These are phyloP conservation scores for Mastacembelus armatus DNA, from an alignment of 2,797 vertebrate species.

Conservation along the genomic window DNA sequence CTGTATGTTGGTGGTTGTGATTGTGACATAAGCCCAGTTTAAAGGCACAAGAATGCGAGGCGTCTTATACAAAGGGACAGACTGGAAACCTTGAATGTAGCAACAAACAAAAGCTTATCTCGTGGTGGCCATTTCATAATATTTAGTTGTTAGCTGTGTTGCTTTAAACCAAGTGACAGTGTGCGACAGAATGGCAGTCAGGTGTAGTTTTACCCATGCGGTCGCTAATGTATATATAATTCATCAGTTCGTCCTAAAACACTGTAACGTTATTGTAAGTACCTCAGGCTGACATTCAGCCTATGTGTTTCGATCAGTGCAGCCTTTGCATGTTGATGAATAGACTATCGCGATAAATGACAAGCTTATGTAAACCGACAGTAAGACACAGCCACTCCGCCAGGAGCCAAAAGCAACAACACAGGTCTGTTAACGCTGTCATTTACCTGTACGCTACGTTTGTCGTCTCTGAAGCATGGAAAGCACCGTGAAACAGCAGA, in stretches of 20 bases:
- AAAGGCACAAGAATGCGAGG: constrained; percentile 1
- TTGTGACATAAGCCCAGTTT: neutral
- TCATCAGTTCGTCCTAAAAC: constrained; percentile 30
- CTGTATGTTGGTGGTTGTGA: neutral
- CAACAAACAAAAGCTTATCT: constrained; percentile 21
- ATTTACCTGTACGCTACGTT: constrained; percentile 76
- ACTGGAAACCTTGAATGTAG: constrained; percentile 29
- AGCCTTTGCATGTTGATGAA: constrained; percentile 33
- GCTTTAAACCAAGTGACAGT: constrained; percentile 19
- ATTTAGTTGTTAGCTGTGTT: constrained; percentile 6
- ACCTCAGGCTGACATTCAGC: too few relatives aligned
- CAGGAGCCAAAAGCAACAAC: constrained; percentile 6
- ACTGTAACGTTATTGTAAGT: constrained; percentile 22
- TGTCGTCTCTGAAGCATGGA: constrained; percentile 74
- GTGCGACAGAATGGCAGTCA: constrained; percentile 45
- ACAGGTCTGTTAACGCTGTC: constrained; percentile 9
- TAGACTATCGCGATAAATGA: constrained; percentile 19
- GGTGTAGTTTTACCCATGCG: constrained; percentile 62
- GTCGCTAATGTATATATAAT: constrained; percentile 50
- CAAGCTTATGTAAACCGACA: constrained; percentile 4
- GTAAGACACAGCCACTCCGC: constrained; percentile 15
- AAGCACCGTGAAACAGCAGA: constrained; percentile 52
- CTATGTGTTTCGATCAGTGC: constrained; percentile 23
- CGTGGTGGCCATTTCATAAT: constrained; percentile 17
- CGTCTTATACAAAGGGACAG: neutral